Evolutionary conservation across 2,797 vertebrate species (phyloP), one percentile per base, ranked within the genome.

Genomic region (Phalanger gymnotis): DNA sequence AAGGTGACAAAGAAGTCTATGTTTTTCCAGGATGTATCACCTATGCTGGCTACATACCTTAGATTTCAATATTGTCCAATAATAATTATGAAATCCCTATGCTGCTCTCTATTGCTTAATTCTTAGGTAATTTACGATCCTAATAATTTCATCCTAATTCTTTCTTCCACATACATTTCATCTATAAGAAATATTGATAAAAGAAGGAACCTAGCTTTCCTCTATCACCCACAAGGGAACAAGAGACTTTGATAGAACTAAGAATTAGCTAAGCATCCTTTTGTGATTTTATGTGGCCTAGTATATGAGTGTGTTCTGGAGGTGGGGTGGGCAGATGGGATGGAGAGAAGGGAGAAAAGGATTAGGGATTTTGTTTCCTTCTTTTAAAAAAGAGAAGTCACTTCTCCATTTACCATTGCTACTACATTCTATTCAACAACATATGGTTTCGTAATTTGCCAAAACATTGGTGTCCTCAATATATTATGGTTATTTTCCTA

Each of bases 21-120:
- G n/a, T 73, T 31, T 90, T 94, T 4, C 51, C 66, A 28, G 94
- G 34, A 90, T 54, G 30, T 90, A 94, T 92, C 96, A 95, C 11
- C 12, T 28, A 31, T 92, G 28, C n/a, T 54, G 31, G 81, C 40
- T 92, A 54, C 3, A 56, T 94, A 95, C 5, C 16, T 0, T 53
- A 92, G 54, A 94, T 97, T 95, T 95, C 57, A 14, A 87, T 47
- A 51, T 31, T 93, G 54, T 95, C 96, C 87, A 40, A 87, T 81
- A 66, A 94, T 95, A 93, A 91, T 92, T 95, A 95, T 94, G 92
- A 95, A 96, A 19, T 22, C 13, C 96, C 92, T 73, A 34, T 93
- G 40, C 92, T 94, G 91, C 31, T 90, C 91, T 55, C 22, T n/a
- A 93, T n/a, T 93, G 66, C 87, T 58, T 93, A 95, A 89, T 28